Percentiles rank a stretch among this genome's conserved stretches.
These are phyloP conservation scores for Eueremaeus valkanovi DNA, from an alignment of 2,888 invertebrate genomes.

Conservation along the genomic window DNA sequence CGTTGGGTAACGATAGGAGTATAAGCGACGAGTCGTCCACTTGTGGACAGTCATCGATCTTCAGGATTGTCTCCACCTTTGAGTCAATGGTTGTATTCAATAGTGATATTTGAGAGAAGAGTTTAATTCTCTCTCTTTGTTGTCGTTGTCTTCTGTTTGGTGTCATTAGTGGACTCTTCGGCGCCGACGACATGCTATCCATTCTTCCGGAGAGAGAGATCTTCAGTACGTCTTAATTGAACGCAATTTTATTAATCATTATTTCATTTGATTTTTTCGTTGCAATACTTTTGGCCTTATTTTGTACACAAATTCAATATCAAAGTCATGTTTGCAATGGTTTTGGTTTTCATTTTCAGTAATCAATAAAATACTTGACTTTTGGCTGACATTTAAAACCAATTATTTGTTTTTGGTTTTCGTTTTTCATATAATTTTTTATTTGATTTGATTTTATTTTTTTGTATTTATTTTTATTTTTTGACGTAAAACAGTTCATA, in stretches of 20 bases:
- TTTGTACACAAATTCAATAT: too few relatives aligned
- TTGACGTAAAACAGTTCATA: too few relatives aligned
- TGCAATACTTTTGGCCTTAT: too few relatives aligned
- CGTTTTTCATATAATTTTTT: neutral
- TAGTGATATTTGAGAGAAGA: constrained; percentile 35
- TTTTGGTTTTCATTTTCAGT: neutral
- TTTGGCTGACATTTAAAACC: neutral
- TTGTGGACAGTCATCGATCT: constrained; percentile 38
- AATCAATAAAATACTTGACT: neutral
- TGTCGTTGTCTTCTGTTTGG: neutral
- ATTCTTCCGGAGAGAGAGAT: neutral
- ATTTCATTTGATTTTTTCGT: neutral
- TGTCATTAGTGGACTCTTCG: neutral
- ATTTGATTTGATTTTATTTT: too few relatives aligned
- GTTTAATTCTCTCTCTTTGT: constrained; percentile 33
- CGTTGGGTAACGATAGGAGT: constrained; percentile 41
- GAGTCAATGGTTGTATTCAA: constrained; percentile 33
- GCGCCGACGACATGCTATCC: neutral
- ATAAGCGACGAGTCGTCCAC: constrained; percentile 43
- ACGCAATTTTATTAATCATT: neutral
- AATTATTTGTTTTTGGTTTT: neutral
- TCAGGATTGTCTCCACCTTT: constrained; percentile 33
- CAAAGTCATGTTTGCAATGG: neutral
- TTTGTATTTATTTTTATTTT: too few relatives aligned
- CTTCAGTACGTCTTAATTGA: neutral